Percentiles rank a stretch among this genome's conserved stretches.
Evolutionary conservation across 2,797 vertebrate species (phyloP).

Genomic region (Gephyroberyx darwinii): DNA sequence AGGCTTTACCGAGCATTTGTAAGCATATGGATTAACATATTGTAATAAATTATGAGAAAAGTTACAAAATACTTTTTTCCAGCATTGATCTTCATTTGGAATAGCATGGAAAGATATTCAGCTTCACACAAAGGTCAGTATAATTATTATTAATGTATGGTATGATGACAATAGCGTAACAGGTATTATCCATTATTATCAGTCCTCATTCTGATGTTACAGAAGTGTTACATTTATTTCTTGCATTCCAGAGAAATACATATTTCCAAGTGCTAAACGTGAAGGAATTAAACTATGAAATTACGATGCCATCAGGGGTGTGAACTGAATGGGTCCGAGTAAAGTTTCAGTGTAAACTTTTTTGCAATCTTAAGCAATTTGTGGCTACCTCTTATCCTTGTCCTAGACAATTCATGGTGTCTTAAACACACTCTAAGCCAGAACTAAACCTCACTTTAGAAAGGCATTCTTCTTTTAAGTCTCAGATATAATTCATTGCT

Average conservation of each 20-base stretch:
- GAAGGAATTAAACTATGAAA: neutral
- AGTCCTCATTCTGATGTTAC: neutral
- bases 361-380: constrained; percentile 1
- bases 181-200: neutral
- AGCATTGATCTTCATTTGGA: neutral
- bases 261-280: neutral
- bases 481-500: neutral
- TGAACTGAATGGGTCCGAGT: neutral
- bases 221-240: neutral
- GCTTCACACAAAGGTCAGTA: too few relatives aligned
- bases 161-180: too few relatives aligned
- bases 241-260: neutral
- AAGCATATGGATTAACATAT: too few relatives aligned
- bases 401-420: neutral
- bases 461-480: neutral
- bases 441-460: neutral
- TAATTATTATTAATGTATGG: too few relatives aligned
- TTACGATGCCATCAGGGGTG: too few relatives aligned
- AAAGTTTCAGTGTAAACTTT: neutral
- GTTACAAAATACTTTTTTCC: neutral
- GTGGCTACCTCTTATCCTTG: neutral
- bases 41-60: neutral
- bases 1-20: too few relatives aligned
- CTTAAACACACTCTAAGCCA: neutral
- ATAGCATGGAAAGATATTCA: too few relatives aligned